These are phyloP conservation scores for Danionella cerebrum DNA, from an alignment of 2,113 vertebrate genomes.

Conservation along the genomic window DNA sequence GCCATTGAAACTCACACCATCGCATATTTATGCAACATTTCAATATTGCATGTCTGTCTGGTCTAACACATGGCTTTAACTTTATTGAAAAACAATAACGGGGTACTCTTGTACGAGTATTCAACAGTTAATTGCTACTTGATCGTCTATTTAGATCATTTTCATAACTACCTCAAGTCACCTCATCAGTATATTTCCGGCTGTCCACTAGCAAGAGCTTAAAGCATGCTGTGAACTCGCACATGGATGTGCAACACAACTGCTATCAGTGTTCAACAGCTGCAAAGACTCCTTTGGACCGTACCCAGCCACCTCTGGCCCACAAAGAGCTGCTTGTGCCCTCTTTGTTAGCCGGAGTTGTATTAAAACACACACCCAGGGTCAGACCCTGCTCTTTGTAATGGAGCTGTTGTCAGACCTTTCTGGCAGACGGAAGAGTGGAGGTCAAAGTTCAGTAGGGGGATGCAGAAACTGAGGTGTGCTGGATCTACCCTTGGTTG, in stretches of 20 bases:
- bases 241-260: background rate
- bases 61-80: too few species aligned
- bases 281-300: conserved; percentile 61
- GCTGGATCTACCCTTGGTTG: background rate
- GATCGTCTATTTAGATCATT: too few species aligned
- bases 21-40: too few species aligned
- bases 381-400: conserved; percentile 28
- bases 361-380: conserved; percentile 56
- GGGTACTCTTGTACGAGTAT: too few species aligned
- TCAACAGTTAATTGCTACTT: too few species aligned
- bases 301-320: conserved; percentile 59
- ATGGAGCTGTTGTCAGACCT: conserved; percentile 3
- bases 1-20: too few species aligned
- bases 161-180: background rate
- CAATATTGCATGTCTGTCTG: too few species aligned
- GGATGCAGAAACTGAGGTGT: background rate
- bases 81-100: too few species aligned
- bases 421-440: conserved; percentile 6
- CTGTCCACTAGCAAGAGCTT: background rate
- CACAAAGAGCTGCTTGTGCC: conserved; percentile 70
- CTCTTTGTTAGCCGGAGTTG: conserved; percentile 47
- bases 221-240: conserved; percentile 1
- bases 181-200: background rate
- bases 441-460: background rate
- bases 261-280: conserved; percentile 63